Conservation (phyloP, 2,113 vertebrate genomes). For the Clupea harengus region DNA sequence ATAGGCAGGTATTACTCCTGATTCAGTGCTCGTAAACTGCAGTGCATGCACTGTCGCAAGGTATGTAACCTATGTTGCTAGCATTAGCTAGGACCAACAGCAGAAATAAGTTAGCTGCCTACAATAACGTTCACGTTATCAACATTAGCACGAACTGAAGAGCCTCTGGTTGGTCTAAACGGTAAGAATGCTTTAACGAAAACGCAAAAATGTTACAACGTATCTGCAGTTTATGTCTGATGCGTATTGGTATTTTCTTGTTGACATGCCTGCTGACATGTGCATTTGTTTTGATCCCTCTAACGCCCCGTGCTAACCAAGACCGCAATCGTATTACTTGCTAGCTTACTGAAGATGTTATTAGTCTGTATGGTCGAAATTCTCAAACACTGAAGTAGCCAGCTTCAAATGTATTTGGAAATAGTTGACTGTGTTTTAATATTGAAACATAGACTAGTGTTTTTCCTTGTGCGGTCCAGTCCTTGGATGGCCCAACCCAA, state of each 20-base stretch:
- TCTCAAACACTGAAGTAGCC: not conserved
- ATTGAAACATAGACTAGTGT: no score
- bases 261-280: constrained; percentile 15
- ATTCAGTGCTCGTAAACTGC: not conserved
- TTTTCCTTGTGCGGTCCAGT: no score
- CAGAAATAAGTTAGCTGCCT: not conserved
- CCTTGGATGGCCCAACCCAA: not conserved
- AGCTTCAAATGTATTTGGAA: not conserved
- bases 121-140: not conserved
- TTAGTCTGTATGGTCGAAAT: not conserved
- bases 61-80: not conserved
- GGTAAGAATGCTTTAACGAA: not conserved
- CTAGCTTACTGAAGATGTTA: not conserved
- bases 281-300: constrained; percentile 13
- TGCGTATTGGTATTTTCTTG: not conserved
- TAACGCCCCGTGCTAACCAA: not conserved
- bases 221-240: not conserved
- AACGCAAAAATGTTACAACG: not conserved
- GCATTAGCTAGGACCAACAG: not conserved
- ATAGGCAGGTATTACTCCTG: not conserved
- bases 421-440: not conserved
- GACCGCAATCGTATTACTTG: not conserved
- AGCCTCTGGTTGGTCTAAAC: not conserved
- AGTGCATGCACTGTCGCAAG: not conserved
- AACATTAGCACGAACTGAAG: not conserved